A percentile compares a stretch with the other conserved stretches of the same genome.
These are phyloP conservation scores for Calonectris borealis DNA, from an alignment of 2,113 vertebrate species.

Conservation along the genomic window DNA sequence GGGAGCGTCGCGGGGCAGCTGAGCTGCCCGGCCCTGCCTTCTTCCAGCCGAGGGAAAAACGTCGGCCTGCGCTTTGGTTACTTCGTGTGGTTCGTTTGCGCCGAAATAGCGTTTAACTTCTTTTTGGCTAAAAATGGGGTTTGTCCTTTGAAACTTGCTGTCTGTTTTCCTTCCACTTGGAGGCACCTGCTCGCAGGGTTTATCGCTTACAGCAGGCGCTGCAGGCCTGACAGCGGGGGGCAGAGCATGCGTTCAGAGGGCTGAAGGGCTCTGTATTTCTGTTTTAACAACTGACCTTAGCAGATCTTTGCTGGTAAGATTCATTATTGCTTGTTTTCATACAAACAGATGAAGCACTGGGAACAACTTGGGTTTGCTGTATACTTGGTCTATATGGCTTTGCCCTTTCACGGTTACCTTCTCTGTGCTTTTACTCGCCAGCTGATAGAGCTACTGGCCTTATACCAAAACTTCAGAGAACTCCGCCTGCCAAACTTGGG, in stretches of 20 bases:
- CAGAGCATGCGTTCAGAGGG: neutral
- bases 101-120: no score
- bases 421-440: neutral
- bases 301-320: no score
- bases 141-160: neutral
- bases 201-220: fast-evolving
- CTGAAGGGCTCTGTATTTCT: neutral
- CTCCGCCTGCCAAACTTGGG: neutral
- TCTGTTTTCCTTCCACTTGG: fast-evolving
- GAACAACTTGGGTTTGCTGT: neutral
- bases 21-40: neutral
- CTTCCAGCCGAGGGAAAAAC: fast-evolving
- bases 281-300: no score
- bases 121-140: fast-evolving
- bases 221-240: neutral
- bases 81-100: neutral
- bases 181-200: neutral
- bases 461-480: neutral
- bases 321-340: fast-evolving
- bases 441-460: neutral
- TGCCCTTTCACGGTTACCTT: neutral
- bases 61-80: fast-evolving
- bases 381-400: fast-evolving
- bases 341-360: fast-evolving
- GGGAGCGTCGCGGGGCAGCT: neutral